Evolutionary conservation across 2,888 invertebrate species (phyloP), one percentile per base, ranked within the genome.

Genomic region (Drosophila nigritarsus): DNA sequence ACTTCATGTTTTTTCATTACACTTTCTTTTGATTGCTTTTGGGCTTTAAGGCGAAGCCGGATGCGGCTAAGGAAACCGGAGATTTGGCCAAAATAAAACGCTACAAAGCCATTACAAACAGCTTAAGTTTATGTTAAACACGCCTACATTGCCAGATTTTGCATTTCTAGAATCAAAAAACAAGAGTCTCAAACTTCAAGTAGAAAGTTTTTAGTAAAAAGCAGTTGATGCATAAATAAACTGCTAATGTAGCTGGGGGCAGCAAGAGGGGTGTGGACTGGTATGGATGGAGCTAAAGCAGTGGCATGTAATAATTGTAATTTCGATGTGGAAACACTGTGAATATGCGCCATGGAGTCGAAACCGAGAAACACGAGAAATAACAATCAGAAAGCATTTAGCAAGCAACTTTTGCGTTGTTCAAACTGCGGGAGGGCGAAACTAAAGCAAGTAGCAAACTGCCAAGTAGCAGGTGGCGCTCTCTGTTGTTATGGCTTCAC

Each of bases 311-410:
- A 81, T 78, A 78, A 78, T 78, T 78, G 80, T 78, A 83, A 75
- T 78, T 75, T 83, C 69, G 64, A 67, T 68, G 67, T 69, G 79
- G 82, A 72, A 80, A 74, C 69, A 75, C 65, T 59, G 60, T 60
- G 73, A 79, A 75, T 69, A 75, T 65, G 11, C 20, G 67, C 68
- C 59, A 51, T 70, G 63, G 49, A 62, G 54, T 20, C 51, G 65
- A 20, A 38, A 53, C 61, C 55, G 55, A 70, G 75, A 63, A 84
- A 90, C 90, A 92, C 90, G 91, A 88, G 88, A 91, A 89, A 91
- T 82, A 90, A 85, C 89, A 91, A 91, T 90, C 91, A 89, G 85
- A 90, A 90, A 91, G 82, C 89, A 91, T 91, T 91, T 92, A 92
- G 83, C 87, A 89, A 77, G 73, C 79, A 84, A 89, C 85, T 87